Conservation (phyloP, 1,140 invertebrate genomes). For the Latrodectus geometricus region DNA sequence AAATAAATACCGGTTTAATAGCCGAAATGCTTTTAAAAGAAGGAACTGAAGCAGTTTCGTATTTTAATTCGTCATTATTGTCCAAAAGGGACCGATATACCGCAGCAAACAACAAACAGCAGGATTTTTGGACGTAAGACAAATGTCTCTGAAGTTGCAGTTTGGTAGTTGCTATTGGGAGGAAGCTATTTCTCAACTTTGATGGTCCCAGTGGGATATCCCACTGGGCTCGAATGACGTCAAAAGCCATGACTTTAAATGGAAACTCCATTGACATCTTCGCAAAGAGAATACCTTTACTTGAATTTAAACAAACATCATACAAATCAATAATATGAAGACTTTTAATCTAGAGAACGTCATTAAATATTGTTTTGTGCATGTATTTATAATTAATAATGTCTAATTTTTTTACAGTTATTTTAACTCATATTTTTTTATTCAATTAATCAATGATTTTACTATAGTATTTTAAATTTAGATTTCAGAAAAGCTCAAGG, state of each 20-base stretch:
- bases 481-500: too few species aligned
- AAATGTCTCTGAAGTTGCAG: slow-evolving; percentile 28
- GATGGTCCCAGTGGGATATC: slow-evolving; percentile 36
- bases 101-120: neutral
- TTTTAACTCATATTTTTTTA: too few species aligned
- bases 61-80: slow-evolving; percentile 44
- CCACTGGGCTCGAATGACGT: slow-evolving; percentile 10
- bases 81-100: slow-evolving; percentile 10
- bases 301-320: neutral
- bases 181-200: slow-evolving; percentile 44
- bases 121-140: slow-evolving; percentile 33
- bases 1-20: too few species aligned
- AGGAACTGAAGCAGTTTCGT: neutral
- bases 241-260: slow-evolving; percentile 16
- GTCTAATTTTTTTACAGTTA: too few species aligned
- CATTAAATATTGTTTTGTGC: too few species aligned
- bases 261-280: neutral
- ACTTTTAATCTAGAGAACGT: too few species aligned
- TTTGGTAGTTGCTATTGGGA: slow-evolving; percentile 11
- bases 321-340: too few species aligned
- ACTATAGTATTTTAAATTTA: too few species aligned
- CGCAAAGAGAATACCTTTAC: neutral
- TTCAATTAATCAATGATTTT: too few species aligned
- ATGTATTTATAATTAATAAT: too few species aligned
- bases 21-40: neutral